phyloP scores from a whole-genome alignment of 1,140 invertebrate genomes.

The Drosophila nikananu region DNA sequence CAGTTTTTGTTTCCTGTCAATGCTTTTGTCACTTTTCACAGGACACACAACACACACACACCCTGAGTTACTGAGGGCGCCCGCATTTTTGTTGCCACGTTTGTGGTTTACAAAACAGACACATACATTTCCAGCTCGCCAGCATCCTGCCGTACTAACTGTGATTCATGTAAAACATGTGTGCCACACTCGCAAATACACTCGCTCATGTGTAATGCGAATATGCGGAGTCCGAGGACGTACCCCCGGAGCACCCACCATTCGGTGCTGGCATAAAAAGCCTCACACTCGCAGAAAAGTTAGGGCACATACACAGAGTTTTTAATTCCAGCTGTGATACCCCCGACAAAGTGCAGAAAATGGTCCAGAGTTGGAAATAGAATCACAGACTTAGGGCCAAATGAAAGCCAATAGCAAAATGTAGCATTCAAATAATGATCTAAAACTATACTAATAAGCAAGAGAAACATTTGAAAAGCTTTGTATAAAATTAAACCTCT shows the following conservation, averaged over 20 bases:
- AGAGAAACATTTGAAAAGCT: too few relatives aligned
- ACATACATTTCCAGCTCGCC: slow-evolving; percentile 43
- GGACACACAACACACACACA: slow-evolving; percentile 1
- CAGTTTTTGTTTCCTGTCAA: slow-evolving; percentile 64
- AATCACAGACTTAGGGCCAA: neutral
- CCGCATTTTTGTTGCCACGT: slow-evolving; percentile 58
- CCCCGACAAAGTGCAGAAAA: too few relatives aligned
- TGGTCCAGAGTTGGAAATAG: neutral
- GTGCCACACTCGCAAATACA: slow-evolving; percentile 41
- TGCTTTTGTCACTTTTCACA: slow-evolving; percentile 59
- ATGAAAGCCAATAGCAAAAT: too few relatives aligned
- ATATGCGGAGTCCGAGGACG: slow-evolving; percentile 31
- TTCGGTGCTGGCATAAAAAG: slow-evolving; percentile 32
- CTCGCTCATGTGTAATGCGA: slow-evolving; percentile 40
- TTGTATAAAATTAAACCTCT: too few relatives aligned
- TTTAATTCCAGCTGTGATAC: slow-evolving; percentile 38
- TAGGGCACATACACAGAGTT: slow-evolving; percentile 19
- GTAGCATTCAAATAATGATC: too few relatives aligned
- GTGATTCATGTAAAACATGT: slow-evolving; percentile 62
- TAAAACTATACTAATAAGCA: too few relatives aligned
- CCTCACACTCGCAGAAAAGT: slow-evolving; percentile 48
- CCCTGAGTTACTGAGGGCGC: slow-evolving; percentile 15
- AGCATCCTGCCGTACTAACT: slow-evolving; percentile 43
- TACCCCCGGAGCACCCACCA: neutral
- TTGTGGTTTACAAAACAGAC: slow-evolving; percentile 43